Conservation (phyloP, 2,888 invertebrate species). For the Callimorpha dominula region DNA sequence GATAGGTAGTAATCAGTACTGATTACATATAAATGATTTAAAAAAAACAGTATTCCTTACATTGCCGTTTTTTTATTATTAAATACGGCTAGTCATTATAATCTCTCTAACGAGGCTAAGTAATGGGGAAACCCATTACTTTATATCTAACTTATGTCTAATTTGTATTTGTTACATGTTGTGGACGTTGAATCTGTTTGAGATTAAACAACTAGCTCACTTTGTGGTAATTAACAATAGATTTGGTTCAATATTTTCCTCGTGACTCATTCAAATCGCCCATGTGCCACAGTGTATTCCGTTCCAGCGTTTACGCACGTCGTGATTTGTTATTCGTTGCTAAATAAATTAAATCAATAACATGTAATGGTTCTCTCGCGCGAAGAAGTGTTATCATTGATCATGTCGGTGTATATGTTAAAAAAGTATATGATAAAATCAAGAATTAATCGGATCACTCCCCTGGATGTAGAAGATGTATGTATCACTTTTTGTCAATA, state of each 20-base stretch:
- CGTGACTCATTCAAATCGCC: conserved; percentile 67
- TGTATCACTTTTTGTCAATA: conserved; percentile 42
- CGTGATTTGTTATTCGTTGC: conserved; percentile 32
- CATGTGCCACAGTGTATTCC: conserved; percentile 50
- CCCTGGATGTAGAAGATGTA: conserved; percentile 60
- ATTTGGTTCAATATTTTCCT: conserved; percentile 79
- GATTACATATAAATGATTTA: background rate
- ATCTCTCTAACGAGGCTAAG: conserved; percentile 58
- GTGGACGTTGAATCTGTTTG: conserved; percentile 58
- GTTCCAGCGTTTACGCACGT: conserved; percentile 32
- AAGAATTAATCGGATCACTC: conserved; percentile 66
- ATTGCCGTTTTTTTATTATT: background rate
- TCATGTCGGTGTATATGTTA: conserved; percentile 58
- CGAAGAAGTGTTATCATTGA: conserved; percentile 58
- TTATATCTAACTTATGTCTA: conserved; percentile 59
- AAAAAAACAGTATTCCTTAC: background rate
- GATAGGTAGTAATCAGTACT: no score
- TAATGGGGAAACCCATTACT: conserved; percentile 63
- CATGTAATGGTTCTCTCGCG: conserved; percentile 68
- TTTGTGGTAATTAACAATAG: conserved; percentile 73
- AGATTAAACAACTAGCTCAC: conserved; percentile 70
- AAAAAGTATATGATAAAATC: conserved; percentile 62
- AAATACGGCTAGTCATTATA: conserved; percentile 16
- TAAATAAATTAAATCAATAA: conserved; percentile 29
- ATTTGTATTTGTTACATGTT: conserved; percentile 57